A percentile compares a stretch with the other conserved stretches of the same genome.
These are phyloP conservation scores for Anableps anableps DNA, from an alignment of 2,797 vertebrate genomes.

Conservation along the genomic window DNA sequence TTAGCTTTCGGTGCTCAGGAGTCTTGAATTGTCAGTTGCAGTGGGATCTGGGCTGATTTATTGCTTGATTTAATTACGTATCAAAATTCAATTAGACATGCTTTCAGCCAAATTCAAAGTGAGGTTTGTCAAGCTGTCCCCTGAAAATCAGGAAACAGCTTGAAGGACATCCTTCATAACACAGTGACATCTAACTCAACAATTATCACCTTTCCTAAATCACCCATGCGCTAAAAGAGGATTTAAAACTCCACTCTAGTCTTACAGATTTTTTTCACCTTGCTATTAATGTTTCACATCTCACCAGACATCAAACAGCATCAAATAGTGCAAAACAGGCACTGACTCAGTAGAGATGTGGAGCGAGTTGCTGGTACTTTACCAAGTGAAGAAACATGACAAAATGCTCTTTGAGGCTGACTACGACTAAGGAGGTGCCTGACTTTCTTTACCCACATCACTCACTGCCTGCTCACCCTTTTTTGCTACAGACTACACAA, in stretches of 20 bases:
- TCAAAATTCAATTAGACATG: constrained; percentile 88
- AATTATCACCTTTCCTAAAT: constrained; percentile 47
- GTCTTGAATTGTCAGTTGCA: constrained; percentile 82
- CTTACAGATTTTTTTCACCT: constrained; percentile 29
- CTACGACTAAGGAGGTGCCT: constrained; percentile 56
- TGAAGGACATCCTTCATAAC: constrained; percentile 80
- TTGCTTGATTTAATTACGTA: constrained; percentile 88
- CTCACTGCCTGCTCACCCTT: constrained; percentile 57
- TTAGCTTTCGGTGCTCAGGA: constrained; percentile 83
- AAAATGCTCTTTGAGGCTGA: constrained; percentile 74
- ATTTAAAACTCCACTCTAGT: constrained; percentile 23
- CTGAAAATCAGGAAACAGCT: constrained; percentile 67
- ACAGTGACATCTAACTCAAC: constrained; percentile 72
- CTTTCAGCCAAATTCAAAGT: constrained; percentile 83
- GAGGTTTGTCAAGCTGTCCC: constrained; percentile 81
- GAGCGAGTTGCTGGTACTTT: constrained; percentile 68
- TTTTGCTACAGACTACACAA: constrained; percentile 61
- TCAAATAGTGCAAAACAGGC: constrained; percentile 61
- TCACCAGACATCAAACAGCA: constrained; percentile 69
- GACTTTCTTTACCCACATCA: constrained; percentile 68
- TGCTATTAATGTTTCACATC: constrained; percentile 49
- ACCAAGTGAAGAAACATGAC: constrained; percentile 64
- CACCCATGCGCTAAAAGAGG: constrained; percentile 36
- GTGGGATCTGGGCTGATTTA: constrained; percentile 85
- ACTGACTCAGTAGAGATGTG: constrained; percentile 62